Evolutionary conservation across 2,888 invertebrate genomes (phyloP).

Genomic region (Dynastes maya): DNA sequence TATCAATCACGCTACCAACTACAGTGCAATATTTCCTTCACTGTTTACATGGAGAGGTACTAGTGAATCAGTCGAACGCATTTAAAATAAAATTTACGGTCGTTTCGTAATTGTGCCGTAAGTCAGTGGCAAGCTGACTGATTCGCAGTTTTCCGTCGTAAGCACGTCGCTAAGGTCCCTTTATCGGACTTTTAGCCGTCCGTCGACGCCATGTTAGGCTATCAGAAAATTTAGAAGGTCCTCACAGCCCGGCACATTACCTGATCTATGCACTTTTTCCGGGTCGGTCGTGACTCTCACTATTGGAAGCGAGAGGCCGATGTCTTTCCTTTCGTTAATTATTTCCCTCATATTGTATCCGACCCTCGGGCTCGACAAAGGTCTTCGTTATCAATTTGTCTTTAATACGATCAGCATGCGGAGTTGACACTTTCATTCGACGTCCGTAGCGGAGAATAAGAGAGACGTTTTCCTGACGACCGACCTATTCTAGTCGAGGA

Average conservation of each 20-base stretch:
- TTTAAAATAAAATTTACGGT: background rate
- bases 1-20: too few species aligned
- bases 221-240: background rate
- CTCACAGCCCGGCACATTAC: conserved; percentile 7
- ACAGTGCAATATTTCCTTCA: too few species aligned
- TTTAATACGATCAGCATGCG: conserved; percentile 30
- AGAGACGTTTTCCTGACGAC: conserved; percentile 7
- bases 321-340: conserved; percentile 40
- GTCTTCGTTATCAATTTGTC: conserved; percentile 37
- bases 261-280: conserved; percentile 37
- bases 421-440: conserved; percentile 32
- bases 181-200: conserved; percentile 25
- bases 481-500: background rate
- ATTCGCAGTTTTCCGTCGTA: conserved; percentile 3
- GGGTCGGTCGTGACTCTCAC: conserved; percentile 32
- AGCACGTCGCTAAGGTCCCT: conserved; percentile 4
- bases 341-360: conserved; percentile 38
- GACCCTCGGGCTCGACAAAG: conserved; percentile 23
- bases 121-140: conserved; percentile 9
- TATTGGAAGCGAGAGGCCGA: conserved; percentile 11
- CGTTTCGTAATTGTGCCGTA: conserved; percentile 1
- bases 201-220: conserved; percentile 4
- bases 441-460: background rate
- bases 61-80: too few species aligned
- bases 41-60: too few species aligned